Evolutionary conservation across 2,888 invertebrate species (phyloP).

Genomic region (Agonopterix alstromeriana): DNA sequence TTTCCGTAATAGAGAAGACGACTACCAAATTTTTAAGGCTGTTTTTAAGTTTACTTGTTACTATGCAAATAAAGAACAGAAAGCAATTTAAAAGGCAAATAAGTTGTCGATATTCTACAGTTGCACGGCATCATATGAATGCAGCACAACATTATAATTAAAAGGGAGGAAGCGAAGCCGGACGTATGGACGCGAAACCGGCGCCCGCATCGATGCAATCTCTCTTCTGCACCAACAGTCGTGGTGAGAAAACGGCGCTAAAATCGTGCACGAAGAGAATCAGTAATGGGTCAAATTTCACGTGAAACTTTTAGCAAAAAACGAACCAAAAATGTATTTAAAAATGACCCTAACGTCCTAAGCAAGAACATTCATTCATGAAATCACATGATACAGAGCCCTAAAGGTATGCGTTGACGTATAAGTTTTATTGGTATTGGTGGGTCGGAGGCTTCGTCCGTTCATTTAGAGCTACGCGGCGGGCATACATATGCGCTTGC

Average conservation of each 20-base stretch:
- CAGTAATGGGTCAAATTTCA: slow-evolving; percentile 34
- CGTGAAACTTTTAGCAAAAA: slow-evolving; percentile 19
- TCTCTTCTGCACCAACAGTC: slow-evolving; percentile 32
- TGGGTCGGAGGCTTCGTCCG: slow-evolving; percentile 61
- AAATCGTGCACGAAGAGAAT: slow-evolving; percentile 48
- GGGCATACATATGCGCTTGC: slow-evolving; percentile 63
- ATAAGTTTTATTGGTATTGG: slow-evolving; percentile 65
- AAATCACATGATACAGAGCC: slow-evolving; percentile 36
- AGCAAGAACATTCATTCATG: slow-evolving; percentile 26
- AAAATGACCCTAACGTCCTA: not conserved
- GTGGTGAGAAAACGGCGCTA: slow-evolving; percentile 54
- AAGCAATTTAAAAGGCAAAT: slow-evolving; percentile 8
- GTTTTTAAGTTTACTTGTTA: no score
- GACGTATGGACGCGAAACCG: slow-evolving; percentile 50
- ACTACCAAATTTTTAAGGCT: not conserved
- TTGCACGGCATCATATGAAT: slow-evolving; percentile 24
- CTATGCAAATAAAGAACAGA: no score
- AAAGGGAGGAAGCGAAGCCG: slow-evolving; percentile 66
- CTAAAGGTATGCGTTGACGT: slow-evolving; percentile 43
- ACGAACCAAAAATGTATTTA: not conserved
- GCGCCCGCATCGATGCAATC: slow-evolving; percentile 62
- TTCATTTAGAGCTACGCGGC: slow-evolving; percentile 70
- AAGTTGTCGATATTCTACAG: not conserved
- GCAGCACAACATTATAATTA: slow-evolving; percentile 61
- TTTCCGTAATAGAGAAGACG: not conserved